Conservation (phyloP, 2,113 vertebrate genomes). For the western clawed frog (Xenopus tropicalis) region UCB_Xtro_10.0 CM004448.2:107230501-107231000, state of each 20-base stretch:
- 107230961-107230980: too few species aligned
- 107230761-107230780: slow-evolving; percentile 65
- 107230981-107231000: too few species aligned
- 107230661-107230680: slow-evolving; percentile 66
- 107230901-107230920: slow-evolving; percentile 63
- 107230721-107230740: slow-evolving; percentile 62
- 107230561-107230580: too few species aligned
- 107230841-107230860: slow-evolving; percentile 63
- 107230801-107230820: too few species aligned
- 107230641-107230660: slow-evolving; percentile 82
- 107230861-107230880: slow-evolving; percentile 56
- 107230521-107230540: too few species aligned
- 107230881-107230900: slow-evolving; percentile 58
- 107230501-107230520: too few species aligned
- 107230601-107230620: too few species aligned
- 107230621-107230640: slow-evolving; percentile 56
- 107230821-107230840: neutral
- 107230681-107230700: slow-evolving; percentile 70
- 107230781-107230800: slow-evolving; percentile 17
- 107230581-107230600: too few species aligned
- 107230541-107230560: too few species aligned
- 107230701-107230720: slow-evolving; percentile 57
- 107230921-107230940: slow-evolving; percentile 57
- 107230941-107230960: slow-evolving; percentile 56
- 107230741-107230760: slow-evolving; percentile 57